Percentiles rank a stretch among this genome's conserved stretches.
Conservation (phyloP, 2,888 invertebrate genomes). For the Graphium colonna region DNA sequence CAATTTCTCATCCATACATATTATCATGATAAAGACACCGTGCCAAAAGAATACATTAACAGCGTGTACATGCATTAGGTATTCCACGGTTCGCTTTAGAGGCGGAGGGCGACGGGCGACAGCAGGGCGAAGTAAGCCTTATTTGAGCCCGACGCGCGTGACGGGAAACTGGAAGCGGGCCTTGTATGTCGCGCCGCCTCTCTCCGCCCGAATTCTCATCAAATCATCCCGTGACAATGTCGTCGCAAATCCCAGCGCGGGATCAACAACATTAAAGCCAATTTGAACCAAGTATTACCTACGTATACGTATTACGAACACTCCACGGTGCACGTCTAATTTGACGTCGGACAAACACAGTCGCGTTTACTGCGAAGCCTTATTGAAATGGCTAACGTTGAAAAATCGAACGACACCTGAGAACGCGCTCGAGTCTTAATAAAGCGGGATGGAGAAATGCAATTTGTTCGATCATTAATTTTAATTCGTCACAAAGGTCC, state of each 20-base stretch:
- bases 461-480: slow-evolving; percentile 76
- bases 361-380: slow-evolving; percentile 1
- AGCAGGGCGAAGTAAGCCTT: slow-evolving; percentile 63
- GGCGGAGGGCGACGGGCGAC: slow-evolving; percentile 51
- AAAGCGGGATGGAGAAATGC: slow-evolving; percentile 70
- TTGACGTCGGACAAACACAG: slow-evolving; percentile 10
- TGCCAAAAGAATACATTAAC: slow-evolving; percentile 31
- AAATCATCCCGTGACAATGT: slow-evolving; percentile 75
- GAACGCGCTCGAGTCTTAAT: slow-evolving; percentile 62
- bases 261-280: slow-evolving; percentile 73
- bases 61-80: slow-evolving; percentile 58
- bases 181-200: slow-evolving; percentile 65
- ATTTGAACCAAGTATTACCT: slow-evolving; percentile 60
- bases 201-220: slow-evolving; percentile 68
- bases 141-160: slow-evolving; percentile 75
- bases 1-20: slow-evolving; percentile 19
- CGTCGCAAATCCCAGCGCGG: slow-evolving; percentile 70
- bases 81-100: slow-evolving; percentile 67
- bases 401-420: slow-evolving; percentile 50
- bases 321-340: slow-evolving; percentile 11
- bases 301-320: slow-evolving; percentile 33
- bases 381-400: slow-evolving; percentile 13
- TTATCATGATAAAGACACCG: slow-evolving; percentile 26
- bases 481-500: slow-evolving; percentile 76
- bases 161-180: slow-evolving; percentile 72